A percentile compares a stretch with the other conserved stretches of the same genome.
These are phyloP conservation scores for Leptopterna dolabrata DNA, from an alignment of 2,888 invertebrate genomes.

Conservation along the genomic window DNA sequence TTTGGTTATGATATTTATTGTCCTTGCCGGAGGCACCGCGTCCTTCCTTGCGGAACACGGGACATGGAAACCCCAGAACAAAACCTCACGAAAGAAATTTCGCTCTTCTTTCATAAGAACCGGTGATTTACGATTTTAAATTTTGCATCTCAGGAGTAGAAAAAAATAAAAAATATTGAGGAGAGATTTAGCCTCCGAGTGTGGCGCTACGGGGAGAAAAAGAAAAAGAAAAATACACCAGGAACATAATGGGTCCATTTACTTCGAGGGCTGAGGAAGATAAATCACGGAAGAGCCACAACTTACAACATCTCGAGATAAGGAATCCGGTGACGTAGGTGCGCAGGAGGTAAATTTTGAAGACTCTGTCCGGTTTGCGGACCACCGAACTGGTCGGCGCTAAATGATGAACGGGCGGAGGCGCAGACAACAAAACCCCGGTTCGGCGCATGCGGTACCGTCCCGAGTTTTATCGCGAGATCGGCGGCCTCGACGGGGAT, in stretches of 20 bases:
- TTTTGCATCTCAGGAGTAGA: not conserved
- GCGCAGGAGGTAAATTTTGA: conserved; percentile 6
- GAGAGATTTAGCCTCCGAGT: conserved; percentile 4
- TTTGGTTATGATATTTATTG: conserved; percentile 50
- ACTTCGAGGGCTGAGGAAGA: not conserved
- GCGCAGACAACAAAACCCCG: not conserved
- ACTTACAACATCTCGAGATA: conserved; percentile 10
- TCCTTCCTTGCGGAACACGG: conserved; percentile 4
- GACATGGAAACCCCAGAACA: not conserved
- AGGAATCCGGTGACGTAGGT: not conserved
- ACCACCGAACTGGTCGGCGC: not conserved
- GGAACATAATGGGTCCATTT: conserved; percentile 29
- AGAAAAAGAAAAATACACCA: not conserved
- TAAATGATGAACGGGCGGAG: not conserved
- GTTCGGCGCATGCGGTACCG: not conserved
- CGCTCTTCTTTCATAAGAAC: not conserved
- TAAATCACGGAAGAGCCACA: not conserved
- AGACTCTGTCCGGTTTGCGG: not conserved
- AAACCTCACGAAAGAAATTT: not conserved
- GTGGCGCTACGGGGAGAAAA: not conserved
- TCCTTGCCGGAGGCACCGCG: not conserved
- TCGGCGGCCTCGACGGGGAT: not conserved
- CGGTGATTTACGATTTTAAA: conserved; percentile 13
- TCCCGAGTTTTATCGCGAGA: not conserved
- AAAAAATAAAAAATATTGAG: not conserved